Conservation (phyloP, 2,888 invertebrate genomes). For the Epiblema foenella region DNA sequence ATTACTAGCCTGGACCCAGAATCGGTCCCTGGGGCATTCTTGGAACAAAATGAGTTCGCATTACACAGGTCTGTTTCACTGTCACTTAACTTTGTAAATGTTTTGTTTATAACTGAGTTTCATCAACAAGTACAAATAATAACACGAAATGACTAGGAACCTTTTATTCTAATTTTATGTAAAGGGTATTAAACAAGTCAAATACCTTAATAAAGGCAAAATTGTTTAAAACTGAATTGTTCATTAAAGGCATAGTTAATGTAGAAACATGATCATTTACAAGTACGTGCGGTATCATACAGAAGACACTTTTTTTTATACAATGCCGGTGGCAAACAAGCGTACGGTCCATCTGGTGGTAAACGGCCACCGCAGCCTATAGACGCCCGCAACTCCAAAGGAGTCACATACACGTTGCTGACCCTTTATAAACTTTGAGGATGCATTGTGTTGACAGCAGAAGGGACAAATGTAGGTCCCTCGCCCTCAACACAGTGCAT, state of each 20-base stretch:
- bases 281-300: too few relatives aligned
- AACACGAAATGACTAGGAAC: neutral
- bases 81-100: constrained; percentile 26
- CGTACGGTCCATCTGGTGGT: too few relatives aligned
- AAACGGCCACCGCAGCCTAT: too few relatives aligned
- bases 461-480: too few relatives aligned
- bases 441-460: too few relatives aligned
- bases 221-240: neutral
- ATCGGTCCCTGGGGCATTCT: constrained; percentile 27
- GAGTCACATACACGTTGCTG: too few relatives aligned
- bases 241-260: neutral
- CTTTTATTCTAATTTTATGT: neutral
- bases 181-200: neutral
- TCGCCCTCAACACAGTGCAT: too few relatives aligned
- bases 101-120: constrained; percentile 16
- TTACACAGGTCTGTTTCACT: constrained; percentile 21
- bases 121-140: neutral
- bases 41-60: constrained; percentile 14
- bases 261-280: too few relatives aligned
- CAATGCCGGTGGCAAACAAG: too few relatives aligned
- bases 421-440: too few relatives aligned
- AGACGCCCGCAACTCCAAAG: too few relatives aligned
- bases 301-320: too few relatives aligned
- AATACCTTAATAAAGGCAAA: neutral
- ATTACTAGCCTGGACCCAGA: constrained; percentile 10